Evolutionary conservation across 2,888 invertebrate genomes (phyloP).

Genomic region (Phrixothrix hirtus): DNA sequence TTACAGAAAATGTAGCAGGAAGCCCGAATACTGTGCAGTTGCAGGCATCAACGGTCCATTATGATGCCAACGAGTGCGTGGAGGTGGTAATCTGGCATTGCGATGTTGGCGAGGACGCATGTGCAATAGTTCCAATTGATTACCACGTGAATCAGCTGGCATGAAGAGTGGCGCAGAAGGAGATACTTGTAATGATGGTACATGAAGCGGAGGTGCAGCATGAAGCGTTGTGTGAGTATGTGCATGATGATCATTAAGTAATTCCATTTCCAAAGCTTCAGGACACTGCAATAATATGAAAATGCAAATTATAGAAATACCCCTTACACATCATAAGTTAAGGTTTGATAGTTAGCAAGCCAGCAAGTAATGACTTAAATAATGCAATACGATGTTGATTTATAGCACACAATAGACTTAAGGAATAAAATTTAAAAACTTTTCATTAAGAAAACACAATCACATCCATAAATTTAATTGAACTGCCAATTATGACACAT

Average conservation of each 20-base stretch:
- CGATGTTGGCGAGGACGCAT: conserved; percentile 37
- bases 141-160: conserved; percentile 54
- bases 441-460: no score
- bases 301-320: no score
- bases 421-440: no score
- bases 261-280: conserved; percentile 52
- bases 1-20: conserved; percentile 84
- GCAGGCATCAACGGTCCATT: conserved; percentile 57
- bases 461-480: no score
- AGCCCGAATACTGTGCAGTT: conserved; percentile 69
- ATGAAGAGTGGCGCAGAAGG: conserved; percentile 56
- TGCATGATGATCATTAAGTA: conserved; percentile 51
- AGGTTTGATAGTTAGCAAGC: no score
- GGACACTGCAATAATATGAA: conserved; percentile 51
- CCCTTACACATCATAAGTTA: no score
- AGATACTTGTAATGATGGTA: conserved; percentile 59
- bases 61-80: conserved; percentile 58
- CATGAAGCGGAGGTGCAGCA: conserved; percentile 51
- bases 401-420: no score
- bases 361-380: no score
- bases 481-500: no score
- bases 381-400: no score
- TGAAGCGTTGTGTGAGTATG: conserved; percentile 48
- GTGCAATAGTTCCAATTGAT: conserved; percentile 50
- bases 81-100: conserved; percentile 54